These are phyloP conservation scores for Melierax canorus DNA, from an alignment of 2,113 vertebrate genomes.

Conservation along the genomic window DNA sequence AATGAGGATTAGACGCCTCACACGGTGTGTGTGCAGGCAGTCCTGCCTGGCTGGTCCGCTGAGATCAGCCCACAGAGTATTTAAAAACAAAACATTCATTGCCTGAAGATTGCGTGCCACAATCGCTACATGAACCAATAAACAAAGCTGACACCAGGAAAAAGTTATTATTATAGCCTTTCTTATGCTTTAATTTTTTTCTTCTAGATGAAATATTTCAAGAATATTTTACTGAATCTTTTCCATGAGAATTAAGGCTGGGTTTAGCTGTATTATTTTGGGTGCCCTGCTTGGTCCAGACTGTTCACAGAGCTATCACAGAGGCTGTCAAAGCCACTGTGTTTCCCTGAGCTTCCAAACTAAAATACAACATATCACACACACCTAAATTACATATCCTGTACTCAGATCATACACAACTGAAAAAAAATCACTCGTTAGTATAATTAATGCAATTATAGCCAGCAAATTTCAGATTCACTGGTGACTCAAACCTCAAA, in stretches of 20 bases:
- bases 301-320: not conserved
- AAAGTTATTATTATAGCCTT: not conserved
- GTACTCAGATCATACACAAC: not conserved
- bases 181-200: not conserved
- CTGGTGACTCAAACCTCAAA: not conserved
- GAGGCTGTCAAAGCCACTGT: not conserved
- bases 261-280: not conserved
- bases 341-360: not conserved
- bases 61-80: not conserved
- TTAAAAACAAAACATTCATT: slow-evolving; percentile 2
- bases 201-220: not conserved
- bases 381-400: not conserved
- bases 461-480: not conserved
- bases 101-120: not conserved
- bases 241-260: not conserved
- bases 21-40: not conserved
- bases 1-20: not conserved
- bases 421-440: not conserved
- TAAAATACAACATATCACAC: not conserved
- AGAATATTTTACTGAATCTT: not conserved
- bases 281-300: not conserved
- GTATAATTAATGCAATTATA: slow-evolving; percentile 23
- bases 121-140: not conserved
- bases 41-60: not conserved
- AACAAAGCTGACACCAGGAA: not conserved